Evolutionary conservation across 2,113 vertebrate species (phyloP), one percentile per base, ranked within the genome.

Genomic region (Onychorhynchus coronatus): DNA sequence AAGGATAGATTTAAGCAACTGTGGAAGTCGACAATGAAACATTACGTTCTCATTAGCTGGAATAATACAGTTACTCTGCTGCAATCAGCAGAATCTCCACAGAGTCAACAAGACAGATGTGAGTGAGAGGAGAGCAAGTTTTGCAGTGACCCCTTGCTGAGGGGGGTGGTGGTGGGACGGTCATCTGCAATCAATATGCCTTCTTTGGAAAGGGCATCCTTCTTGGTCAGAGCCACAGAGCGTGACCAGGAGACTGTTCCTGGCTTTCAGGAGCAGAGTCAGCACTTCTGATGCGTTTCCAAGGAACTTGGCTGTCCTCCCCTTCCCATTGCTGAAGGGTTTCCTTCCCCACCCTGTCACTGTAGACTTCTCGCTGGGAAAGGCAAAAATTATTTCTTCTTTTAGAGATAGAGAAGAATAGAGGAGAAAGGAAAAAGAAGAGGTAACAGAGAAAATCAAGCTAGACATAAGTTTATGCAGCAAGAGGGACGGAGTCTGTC

Each of bases 1-100:
- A 92, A 82, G 87, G 95, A 91, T 96, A 61, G 87, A 95, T 95
- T 94, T 96, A 95, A 97, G 94, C 93, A 97, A 52, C 76, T 93
- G 79, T 92, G 72, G 94, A 97, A 97, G 92, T 23, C 9, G 33
- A 75, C 8, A 31, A 83, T 87, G 78, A 97, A 97, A 96, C 77
- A 53, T 97, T 92, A 85, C 27, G 1, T 94, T 79, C 94, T 95
- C 67, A 77, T 91, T 87, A 97, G 75, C 89, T 5, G 12, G 85
- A 91, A 79, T 93, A 92, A 83, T 83, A 75, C 83, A 41, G 59
- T 70, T 85, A 56, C 79, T 96, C 50, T 87, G 30, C 62, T 88
- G 59, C 61, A 28, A 52, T 72, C 55, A 9, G 63, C 83, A 84
- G 82, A 33, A 79, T 62, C 89, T 82, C 72, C 20, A 49, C 44